Evolutionary conservation across 2,113 vertebrate species (phyloP).

Genomic region (Nannobrachium achirus): DNA sequence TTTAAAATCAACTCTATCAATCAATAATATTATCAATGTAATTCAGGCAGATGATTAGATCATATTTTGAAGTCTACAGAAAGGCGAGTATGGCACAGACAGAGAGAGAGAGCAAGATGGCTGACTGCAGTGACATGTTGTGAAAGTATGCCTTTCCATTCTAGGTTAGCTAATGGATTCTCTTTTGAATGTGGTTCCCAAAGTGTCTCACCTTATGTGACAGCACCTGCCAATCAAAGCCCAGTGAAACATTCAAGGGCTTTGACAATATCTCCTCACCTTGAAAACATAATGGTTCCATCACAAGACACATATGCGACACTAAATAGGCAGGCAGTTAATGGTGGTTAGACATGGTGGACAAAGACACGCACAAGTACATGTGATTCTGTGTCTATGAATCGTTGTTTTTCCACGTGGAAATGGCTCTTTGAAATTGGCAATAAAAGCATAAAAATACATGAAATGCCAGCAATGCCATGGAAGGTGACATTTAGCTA

Average conservation of each 20-base stretch:
- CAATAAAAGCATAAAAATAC: conserved; percentile 33
- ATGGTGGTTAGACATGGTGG: conserved; percentile 55
- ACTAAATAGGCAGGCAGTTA: conserved; percentile 50
- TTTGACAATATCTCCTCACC: conserved; percentile 65
- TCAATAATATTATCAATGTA: no score
- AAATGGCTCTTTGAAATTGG: conserved; percentile 26
- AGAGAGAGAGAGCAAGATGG: conserved; percentile 61
- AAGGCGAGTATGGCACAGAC: conserved; percentile 44
- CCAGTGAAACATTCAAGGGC: conserved; percentile 60
- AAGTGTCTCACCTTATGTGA: conserved; percentile 61
- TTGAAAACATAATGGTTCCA: conserved; percentile 66
- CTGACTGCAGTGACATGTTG: conserved; percentile 63
- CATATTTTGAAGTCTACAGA: background rate
- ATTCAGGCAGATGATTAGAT: no score
- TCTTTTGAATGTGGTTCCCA: conserved; percentile 58
- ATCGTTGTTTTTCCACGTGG: background rate
- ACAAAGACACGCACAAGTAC: conserved; percentile 16
- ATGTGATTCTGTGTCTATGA: conserved; percentile 25
- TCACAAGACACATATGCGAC: conserved; percentile 38
- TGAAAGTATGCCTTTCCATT: conserved; percentile 59
- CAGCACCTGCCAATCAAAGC: conserved; percentile 71
- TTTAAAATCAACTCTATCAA: no score
- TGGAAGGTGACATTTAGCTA: conserved; percentile 57
- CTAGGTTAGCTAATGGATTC: conserved; percentile 65
- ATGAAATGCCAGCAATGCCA: conserved; percentile 46